A percentile compares a stretch with the other conserved stretches of the same genome.
Conservation (phyloP, 2,888 invertebrate species). For the Anticlea derivata region DNA sequence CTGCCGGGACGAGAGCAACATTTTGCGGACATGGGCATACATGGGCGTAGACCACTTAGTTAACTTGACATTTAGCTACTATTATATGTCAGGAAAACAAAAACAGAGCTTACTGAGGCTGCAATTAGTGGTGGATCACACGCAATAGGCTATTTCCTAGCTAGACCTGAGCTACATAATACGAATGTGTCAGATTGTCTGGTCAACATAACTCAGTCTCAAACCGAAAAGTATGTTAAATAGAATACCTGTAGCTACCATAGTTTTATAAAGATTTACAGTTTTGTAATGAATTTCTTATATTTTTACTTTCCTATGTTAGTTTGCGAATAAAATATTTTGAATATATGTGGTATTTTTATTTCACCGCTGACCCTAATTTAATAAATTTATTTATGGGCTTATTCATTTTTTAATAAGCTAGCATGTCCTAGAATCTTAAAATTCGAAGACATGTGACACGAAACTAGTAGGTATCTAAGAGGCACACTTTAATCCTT, state of each 20-base stretch:
- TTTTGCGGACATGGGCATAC: slow-evolving; percentile 2
- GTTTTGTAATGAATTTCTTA: slow-evolving; percentile 80
- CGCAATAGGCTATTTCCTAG: too few species aligned
- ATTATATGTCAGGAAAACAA: too few species aligned
- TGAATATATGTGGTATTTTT: slow-evolving; percentile 53
- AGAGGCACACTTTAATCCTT: too few species aligned
- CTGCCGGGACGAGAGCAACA: slow-evolving; percentile 18
- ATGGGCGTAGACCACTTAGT: background rate
- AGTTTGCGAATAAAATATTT: slow-evolving; percentile 84
- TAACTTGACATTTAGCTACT: too few species aligned
- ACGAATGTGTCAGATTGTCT: slow-evolving; percentile 49
- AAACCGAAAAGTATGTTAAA: slow-evolving; percentile 56
- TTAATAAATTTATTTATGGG: too few species aligned
- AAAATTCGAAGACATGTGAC: too few species aligned
- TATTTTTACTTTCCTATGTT: slow-evolving; percentile 83
- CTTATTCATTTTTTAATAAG: too few species aligned
- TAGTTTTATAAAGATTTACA: slow-evolving; percentile 75
- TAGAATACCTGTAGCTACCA: slow-evolving; percentile 64
- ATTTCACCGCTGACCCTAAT: background rate
- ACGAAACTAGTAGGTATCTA: too few species aligned
- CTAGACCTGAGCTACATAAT: background rate
- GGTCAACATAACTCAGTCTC: slow-evolving; percentile 58
- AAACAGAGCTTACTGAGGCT: too few species aligned
- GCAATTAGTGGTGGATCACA: too few species aligned
- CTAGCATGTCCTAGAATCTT: too few species aligned